These are phyloP conservation scores for Pogonomyrmex californicus DNA, from an alignment of 1,140 invertebrate species.

Conservation along the genomic window DNA sequence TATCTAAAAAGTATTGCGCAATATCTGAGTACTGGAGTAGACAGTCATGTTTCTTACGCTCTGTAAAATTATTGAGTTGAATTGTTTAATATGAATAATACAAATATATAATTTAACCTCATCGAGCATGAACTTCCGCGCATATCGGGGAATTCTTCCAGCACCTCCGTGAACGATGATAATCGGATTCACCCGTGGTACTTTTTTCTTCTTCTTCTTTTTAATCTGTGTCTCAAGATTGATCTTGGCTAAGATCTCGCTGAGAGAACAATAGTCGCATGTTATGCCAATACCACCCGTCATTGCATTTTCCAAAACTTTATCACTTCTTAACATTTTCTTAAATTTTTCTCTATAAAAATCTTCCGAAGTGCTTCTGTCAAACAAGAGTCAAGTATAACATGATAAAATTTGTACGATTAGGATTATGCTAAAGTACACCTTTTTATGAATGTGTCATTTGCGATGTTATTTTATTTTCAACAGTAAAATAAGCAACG, in stretches of 20 bases:
- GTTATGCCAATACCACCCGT: background rate
- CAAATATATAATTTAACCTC: conserved; percentile 57
- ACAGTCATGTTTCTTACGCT: background rate
- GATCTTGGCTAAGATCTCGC: conserved; percentile 56
- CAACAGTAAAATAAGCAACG: background rate
- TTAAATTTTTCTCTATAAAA: background rate
- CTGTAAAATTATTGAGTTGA: background rate
- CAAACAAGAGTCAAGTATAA: background rate
- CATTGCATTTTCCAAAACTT: background rate
- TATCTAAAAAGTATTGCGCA: background rate
- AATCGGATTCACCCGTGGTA: conserved; percentile 55
- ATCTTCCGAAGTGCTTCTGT: background rate
- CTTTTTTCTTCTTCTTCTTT: conserved; percentile 11
- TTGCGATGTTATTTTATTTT: conserved; percentile 35
- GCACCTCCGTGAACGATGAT: conserved; percentile 74
- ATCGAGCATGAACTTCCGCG: conserved; percentile 58
- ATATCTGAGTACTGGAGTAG: background rate
- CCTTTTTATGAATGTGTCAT: background rate
- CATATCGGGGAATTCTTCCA: conserved; percentile 63
- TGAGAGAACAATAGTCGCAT: conserved; percentile 75
- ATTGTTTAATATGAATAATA: background rate
- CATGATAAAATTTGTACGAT: background rate
- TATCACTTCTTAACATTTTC: background rate
- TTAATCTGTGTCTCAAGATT: background rate
- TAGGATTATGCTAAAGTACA: background rate